A percentile compares a stretch with the other conserved stretches of the same genome.
phyloP scores from a whole-genome alignment of 2,113 vertebrate genomes.

The Lophotis ruficrista region DNA sequence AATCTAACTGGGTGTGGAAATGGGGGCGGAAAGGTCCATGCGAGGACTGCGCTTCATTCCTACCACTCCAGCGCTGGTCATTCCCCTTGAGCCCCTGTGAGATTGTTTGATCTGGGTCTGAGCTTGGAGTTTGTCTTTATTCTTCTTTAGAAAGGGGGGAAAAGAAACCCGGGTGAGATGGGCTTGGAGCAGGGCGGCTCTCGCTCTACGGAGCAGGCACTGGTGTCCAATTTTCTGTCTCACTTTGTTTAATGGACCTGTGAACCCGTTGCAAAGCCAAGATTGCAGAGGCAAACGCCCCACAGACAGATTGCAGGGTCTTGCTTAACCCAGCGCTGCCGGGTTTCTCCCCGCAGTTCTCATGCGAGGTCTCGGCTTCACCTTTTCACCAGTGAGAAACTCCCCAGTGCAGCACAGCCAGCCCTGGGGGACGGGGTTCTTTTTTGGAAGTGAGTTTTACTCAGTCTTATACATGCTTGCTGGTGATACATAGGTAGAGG shows the following conservation, averaged over 20 bases:
- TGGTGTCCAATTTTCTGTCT: slow-evolving; percentile 45
- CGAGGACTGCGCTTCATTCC: not conserved
- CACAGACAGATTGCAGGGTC: not conserved
- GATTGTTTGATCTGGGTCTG: not conserved
- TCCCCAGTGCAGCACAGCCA: rapidly evolving
- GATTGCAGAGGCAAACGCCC: not conserved
- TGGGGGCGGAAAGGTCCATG: not conserved
- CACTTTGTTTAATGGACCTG: slow-evolving; percentile 26
- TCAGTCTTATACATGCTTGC: not conserved
- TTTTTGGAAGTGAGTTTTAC: not conserved
- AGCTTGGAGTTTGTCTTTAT: not conserved
- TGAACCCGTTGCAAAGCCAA: not conserved
- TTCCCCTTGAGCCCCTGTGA: not conserved
- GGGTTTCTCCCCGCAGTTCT: not conserved
- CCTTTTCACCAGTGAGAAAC: slow-evolving; percentile 7
- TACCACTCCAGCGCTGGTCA: not conserved
- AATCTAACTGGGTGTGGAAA: slow-evolving; percentile 5
- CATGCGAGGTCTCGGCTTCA: not conserved
- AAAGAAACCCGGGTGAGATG: not conserved
- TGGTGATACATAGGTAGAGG: rapidly evolving
- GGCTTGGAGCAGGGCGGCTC: not conserved
- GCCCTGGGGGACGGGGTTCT: not conserved
- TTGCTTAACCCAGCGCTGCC: slow-evolving; percentile 16
- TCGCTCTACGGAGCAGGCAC: not conserved
- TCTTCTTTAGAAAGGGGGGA: not conserved